Evolutionary conservation across 2,888 invertebrate species (phyloP).

Genomic region (Luffia ferchaultella): DNA sequence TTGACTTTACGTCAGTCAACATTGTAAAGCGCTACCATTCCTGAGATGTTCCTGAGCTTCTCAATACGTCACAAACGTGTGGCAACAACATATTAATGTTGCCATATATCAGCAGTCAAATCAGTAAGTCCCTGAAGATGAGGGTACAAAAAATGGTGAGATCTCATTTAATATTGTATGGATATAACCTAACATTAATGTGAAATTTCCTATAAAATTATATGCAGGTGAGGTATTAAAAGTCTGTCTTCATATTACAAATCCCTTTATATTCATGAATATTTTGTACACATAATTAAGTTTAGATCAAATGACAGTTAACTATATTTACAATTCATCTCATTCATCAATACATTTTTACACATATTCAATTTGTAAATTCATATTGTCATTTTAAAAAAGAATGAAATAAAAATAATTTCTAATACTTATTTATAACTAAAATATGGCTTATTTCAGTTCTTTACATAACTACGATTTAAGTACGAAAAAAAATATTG

Average conservation of each 20-base stretch:
- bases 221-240: too few relatives aligned
- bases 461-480: slow-evolving; percentile 4
- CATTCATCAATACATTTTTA: not conserved
- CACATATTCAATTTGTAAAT: not conserved
- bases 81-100: too few relatives aligned
- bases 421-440: slow-evolving; percentile 2
- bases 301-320: not conserved
- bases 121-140: too few relatives aligned
- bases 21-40: too few relatives aligned
- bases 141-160: too few relatives aligned
- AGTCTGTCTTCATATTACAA: not conserved
- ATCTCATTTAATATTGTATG: too few relatives aligned
- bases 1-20: too few relatives aligned
- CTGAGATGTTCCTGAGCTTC: too few relatives aligned
- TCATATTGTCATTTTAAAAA: not conserved
- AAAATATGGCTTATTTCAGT: slow-evolving; percentile 12
- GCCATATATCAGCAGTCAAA: too few relatives aligned
- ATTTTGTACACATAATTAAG: not conserved
- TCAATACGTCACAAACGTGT: too few relatives aligned
- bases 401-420: not conserved
- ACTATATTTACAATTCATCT: not conserved
- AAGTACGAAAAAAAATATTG: not conserved
- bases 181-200: too few relatives aligned
- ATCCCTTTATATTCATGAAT: not conserved
- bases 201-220: too few relatives aligned